Base-by-base conservation (phyloP, 2,113 vertebrate genomes). In the Cercocebus atys region DNA sequence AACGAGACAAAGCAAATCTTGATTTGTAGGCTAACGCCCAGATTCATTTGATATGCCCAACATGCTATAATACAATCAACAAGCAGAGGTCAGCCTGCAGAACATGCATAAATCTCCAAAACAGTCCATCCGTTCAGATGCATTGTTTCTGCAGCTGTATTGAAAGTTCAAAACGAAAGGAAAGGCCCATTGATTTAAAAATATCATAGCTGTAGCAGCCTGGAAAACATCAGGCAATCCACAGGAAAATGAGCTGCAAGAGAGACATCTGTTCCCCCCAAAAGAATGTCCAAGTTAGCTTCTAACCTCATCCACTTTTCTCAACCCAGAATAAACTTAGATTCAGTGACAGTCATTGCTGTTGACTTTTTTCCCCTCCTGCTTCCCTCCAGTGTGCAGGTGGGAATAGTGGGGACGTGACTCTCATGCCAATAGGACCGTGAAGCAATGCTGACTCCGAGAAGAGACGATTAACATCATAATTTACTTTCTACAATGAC, bases 211-310 rank as follows among this genome's bases (percentile, higher is more conserved):
- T 6, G 27, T 0, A 59, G 88, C 30, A 0, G 80, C 84, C 27
- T 22, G 27, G 66, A 80, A 43, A 23, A 9, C 3, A 27, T 1
- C 18, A 20, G 92, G 70, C n/a, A 23, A 88, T 13, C 91, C 85
- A 22, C 32, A 72, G 68, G 94, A 97, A 97, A 97, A 97, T 27
- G 91, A 83, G 88, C 94, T 35, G 85, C 93, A 88, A 95, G 8
- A 52, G 35, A 94, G 13, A 84, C 25, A 91, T 86, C 59, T 89
- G 91, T 88, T 17, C 20, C 61, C 88, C 95, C 2, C 4, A 12
- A 81, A 6, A 43, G 40, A 25, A 93, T 32, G 68, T 4, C 30
- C 68, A 80, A 1, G 0, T 25, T 45, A 32, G 32, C 93, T 95
- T 85, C 96, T 92, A 72, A 97, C 94, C 97, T 94, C 86, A 64